Evolutionary conservation across 2,888 invertebrate species (phyloP).

Genomic region (Metacarcinus magister): DNA sequence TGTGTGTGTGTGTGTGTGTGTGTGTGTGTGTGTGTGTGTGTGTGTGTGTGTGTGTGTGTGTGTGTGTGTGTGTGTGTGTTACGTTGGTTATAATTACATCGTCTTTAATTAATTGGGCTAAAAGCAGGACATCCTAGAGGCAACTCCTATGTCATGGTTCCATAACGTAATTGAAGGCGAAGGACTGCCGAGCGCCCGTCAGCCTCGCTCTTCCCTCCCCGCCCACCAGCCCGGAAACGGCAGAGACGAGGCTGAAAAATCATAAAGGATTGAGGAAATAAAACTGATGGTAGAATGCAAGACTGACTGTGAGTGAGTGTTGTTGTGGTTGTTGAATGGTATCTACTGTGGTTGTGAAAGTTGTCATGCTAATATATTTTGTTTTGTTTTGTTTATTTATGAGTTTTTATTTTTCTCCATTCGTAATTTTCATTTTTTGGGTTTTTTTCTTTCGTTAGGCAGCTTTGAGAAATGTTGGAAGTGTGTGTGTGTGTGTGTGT

Average conservation of each 20-base stretch:
- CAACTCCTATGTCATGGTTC: not conserved
- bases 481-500: not conserved
- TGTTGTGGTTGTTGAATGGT: not conserved
- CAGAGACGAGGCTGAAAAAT: not conserved
- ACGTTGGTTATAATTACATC: not conserved
- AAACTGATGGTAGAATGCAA: not conserved
- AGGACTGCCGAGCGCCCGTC: not conserved
- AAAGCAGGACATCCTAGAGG: not conserved
- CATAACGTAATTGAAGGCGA: conserved; percentile 7
- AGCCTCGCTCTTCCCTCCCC: not conserved
- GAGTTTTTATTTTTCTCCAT: not conserved
- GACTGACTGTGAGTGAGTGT: not conserved
- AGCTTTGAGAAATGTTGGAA: not conserved
- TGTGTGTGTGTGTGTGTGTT: not conserved
- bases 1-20: conserved; percentile 9
- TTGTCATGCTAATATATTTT: not conserved
- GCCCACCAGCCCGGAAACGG: conserved; percentile 4
- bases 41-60: not conserved
- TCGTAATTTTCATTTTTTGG: not conserved
- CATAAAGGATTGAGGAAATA: not conserved
- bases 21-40: not conserved
- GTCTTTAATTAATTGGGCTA: conserved; percentile 6
- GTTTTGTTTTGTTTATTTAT: not conserved
- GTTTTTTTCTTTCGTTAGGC: not conserved
- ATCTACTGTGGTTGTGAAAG: not conserved